These are phyloP conservation scores for Ectobius pallidus DNA, from an alignment of 2,888 invertebrate species.

Conservation along the genomic window DNA sequence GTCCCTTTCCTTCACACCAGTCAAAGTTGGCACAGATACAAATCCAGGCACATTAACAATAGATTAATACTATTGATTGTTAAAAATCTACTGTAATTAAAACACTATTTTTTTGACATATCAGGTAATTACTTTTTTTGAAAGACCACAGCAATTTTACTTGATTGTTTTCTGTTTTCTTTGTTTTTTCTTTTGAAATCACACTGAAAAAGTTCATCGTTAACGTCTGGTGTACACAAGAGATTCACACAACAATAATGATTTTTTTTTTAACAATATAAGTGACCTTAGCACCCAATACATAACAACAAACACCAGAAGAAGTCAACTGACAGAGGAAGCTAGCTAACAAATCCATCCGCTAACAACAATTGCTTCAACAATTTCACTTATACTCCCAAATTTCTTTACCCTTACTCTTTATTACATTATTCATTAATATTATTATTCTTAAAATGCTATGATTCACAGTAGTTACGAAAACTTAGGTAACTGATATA, in stretches of 20 bases:
- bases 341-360: constrained; percentile 41
- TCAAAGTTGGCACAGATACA: constrained; percentile 45
- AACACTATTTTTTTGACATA: constrained; percentile 45
- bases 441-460: constrained; percentile 41
- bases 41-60: constrained; percentile 46
- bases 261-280: constrained; percentile 45
- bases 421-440: constrained; percentile 34
- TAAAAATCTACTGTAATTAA: constrained; percentile 46
- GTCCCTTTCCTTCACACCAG: constrained; percentile 37
- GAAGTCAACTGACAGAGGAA: constrained; percentile 44
- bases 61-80: constrained; percentile 46
- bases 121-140: constrained; percentile 45
- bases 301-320: constrained; percentile 45
- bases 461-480: constrained; percentile 41
- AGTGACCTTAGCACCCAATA: constrained; percentile 45
- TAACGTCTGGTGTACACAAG: constrained; percentile 44
- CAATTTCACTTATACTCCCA: constrained; percentile 38
- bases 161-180: constrained; percentile 46
- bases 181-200: constrained; percentile 43
- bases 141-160: constrained; percentile 47
- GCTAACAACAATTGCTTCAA: constrained; percentile 38
- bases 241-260: constrained; percentile 45
- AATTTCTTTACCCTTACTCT: too few species aligned
- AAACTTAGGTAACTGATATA: constrained; percentile 41
- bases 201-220: constrained; percentile 43